Evolutionary conservation across 2,113 vertebrate species (phyloP).

Genomic region (Lophura nycthemera): DNA sequence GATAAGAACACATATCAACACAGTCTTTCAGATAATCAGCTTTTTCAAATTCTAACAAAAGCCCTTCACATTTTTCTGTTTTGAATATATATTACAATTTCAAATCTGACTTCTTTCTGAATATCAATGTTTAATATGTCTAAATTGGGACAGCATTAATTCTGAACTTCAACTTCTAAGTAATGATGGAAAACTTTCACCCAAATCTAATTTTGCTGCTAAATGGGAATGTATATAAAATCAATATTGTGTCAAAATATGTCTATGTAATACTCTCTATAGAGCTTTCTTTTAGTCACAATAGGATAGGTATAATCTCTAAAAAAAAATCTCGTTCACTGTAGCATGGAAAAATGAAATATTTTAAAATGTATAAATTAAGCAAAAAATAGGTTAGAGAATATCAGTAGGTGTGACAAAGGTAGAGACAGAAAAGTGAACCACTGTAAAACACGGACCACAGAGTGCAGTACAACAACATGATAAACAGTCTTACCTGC

Average conservation of each 20-base stretch:
- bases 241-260: neutral
- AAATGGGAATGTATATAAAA: neutral
- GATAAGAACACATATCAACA: neutral
- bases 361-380: neutral
- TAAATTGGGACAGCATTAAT: neutral
- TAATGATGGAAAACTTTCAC: neutral
- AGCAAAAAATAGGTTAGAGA: neutral
- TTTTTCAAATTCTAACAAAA: neutral
- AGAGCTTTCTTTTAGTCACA: neutral
- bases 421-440: neutral
- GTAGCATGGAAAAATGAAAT: neutral
- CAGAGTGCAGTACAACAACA: neutral
- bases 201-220: neutral
- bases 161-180: neutral
- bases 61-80: neutral
- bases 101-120: neutral
- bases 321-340: neutral
- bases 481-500: neutral
- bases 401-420: neutral
- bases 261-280: neutral
- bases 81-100: neutral
- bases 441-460: neutral
- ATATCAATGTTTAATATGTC: neutral
- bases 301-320: neutral
- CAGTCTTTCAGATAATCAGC: neutral